These are phyloP conservation scores for Antheraea pernyi DNA, from an alignment of 1,140 invertebrate species.

Conservation along the genomic window DNA sequence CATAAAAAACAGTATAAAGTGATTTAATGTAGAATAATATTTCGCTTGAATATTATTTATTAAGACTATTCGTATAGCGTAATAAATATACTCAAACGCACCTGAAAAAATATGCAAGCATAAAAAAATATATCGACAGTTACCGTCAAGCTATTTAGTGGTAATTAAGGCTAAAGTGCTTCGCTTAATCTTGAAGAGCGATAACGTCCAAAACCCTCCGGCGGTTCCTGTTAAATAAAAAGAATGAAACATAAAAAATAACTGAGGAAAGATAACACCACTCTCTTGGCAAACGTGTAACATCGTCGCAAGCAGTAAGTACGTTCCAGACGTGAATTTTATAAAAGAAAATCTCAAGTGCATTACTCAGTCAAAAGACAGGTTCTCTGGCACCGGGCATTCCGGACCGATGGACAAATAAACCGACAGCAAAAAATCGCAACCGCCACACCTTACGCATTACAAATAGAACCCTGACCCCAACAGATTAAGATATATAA, in stretches of 20 bases:
- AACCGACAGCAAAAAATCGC: conserved; percentile 30
- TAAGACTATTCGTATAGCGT: not conserved
- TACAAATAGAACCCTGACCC: conserved; percentile 42
- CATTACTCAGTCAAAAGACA: conserved; percentile 65
- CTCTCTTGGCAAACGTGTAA: not conserved
- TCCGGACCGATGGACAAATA: conserved; percentile 45
- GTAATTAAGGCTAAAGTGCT: not conserved
- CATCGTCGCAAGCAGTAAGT: conserved; percentile 37
- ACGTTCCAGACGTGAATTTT: conserved; percentile 56
- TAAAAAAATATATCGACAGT: not conserved
- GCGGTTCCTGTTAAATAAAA: not conserved
- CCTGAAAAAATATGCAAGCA: not conserved
- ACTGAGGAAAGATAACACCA: not conserved
- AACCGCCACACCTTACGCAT: conserved; percentile 32
- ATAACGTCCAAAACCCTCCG: not conserved
- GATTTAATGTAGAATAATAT: no score
- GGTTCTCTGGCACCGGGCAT: conserved; percentile 65
- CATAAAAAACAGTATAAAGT: no score
- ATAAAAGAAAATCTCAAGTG: conserved; percentile 55
- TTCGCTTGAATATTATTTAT: no score
- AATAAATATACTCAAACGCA: not conserved
- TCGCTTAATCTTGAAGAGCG: not conserved
- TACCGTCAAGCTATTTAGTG: not conserved
- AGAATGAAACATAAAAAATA: not conserved
- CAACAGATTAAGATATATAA: conserved; percentile 45